Conservation (phyloP, 2,888 invertebrate species). For the Hypolimnas misippus region DNA sequence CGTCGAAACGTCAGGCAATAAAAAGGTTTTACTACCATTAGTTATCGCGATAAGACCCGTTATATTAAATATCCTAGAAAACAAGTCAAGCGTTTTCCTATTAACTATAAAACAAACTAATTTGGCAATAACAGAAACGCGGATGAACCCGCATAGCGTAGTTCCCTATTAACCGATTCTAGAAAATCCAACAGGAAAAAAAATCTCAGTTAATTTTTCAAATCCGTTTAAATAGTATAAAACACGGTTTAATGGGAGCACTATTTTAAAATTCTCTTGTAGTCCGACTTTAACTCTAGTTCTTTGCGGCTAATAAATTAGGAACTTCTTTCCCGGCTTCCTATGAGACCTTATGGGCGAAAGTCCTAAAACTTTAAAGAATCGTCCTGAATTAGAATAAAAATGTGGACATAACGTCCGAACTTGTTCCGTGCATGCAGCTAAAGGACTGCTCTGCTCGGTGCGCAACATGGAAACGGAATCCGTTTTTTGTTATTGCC, state of each 20-base stretch:
- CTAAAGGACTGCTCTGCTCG: neutral
- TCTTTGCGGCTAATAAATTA: slow-evolving; percentile 8
- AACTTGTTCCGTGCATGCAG: slow-evolving; percentile 4
- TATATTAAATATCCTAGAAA: no score
- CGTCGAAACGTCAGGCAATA: no score
- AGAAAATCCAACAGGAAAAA: neutral
- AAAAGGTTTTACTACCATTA: no score
- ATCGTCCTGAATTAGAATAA: slow-evolving; percentile 7
- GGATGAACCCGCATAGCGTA: no score
- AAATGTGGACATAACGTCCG: slow-evolving; percentile 7
- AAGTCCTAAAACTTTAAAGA: slow-evolving; percentile 9
- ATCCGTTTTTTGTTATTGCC: neutral
- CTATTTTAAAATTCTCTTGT: neutral
- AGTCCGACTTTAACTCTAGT: neutral
- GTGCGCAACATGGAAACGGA: slow-evolving; percentile 7
- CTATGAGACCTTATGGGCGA: slow-evolving; percentile 7
- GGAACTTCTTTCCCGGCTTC: neutral
- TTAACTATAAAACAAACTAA: no score
- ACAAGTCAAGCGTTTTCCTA: no score
- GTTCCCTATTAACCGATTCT: neutral
- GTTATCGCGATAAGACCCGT: no score
- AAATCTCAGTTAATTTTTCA: neutral
- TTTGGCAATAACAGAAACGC: no score
- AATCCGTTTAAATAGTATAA: neutral
- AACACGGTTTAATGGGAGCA: neutral